Percentiles rank a stretch among this genome's conserved stretches.
These are phyloP conservation scores for Sterrhoptilus dennistouni DNA, from an alignment of 2,113 vertebrate species.

Conservation along the genomic window DNA sequence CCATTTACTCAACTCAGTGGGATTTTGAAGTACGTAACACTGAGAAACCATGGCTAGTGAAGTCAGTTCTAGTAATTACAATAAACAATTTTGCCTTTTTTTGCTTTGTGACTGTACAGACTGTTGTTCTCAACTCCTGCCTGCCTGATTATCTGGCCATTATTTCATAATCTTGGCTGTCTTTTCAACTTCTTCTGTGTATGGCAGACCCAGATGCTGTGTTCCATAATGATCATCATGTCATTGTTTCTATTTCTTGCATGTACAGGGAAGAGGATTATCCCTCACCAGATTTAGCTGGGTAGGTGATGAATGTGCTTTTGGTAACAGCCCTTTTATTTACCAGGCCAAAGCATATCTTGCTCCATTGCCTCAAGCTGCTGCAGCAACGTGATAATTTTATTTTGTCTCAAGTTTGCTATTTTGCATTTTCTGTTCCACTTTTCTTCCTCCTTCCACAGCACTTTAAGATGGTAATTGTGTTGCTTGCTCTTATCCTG, in stretches of 20 bases:
- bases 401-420: background rate
- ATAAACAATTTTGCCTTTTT: background rate
- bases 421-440: slow-evolving; percentile 3
- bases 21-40: background rate
- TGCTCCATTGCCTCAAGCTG: background rate
- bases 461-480: background rate
- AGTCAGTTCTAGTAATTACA: background rate
- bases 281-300: slow-evolving; percentile 92
- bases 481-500: slow-evolving; percentile 20
- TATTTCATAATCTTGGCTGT: background rate
- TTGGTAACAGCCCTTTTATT: slow-evolving; percentile 31
- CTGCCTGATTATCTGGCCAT: background rate
- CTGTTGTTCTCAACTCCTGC: background rate
- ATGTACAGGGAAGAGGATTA: slow-evolving; percentile 89
- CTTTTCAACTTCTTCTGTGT: background rate
- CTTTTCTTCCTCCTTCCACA: slow-evolving; percentile 8
- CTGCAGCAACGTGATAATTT: background rate
- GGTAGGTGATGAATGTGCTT: slow-evolving; percentile 83
- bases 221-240: slow-evolving; percentile 2
- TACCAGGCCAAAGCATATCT: slow-evolving; percentile 66
- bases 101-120: background rate
- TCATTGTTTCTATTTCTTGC: slow-evolving; percentile 82
- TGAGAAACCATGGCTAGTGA: background rate
- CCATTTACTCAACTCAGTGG: background rate
- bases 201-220: background rate